phyloP scores from a whole-genome alignment of 2,113 vertebrate genomes.

The Connochaetes taurinus region DNA sequence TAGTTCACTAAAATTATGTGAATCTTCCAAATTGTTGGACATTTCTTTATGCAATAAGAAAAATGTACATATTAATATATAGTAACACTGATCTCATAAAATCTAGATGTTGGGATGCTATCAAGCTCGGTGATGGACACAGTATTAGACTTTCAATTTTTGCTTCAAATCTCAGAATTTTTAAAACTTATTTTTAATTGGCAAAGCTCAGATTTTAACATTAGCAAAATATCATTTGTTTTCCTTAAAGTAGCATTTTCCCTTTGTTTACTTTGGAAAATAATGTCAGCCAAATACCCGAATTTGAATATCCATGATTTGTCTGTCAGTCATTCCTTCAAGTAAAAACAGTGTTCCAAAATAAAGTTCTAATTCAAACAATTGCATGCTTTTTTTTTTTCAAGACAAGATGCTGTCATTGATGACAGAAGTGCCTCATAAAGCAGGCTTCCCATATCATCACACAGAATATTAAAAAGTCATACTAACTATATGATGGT shows the following conservation, averaged over 20 bases:
- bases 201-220: background rate
- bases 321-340: background rate
- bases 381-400: background rate
- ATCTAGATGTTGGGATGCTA: background rate
- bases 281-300: background rate
- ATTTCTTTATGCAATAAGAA: background rate
- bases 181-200: background rate
- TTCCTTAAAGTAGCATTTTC: background rate
- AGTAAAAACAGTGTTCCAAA: background rate
- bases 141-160: constrained; percentile 1
- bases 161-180: background rate
- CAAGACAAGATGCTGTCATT: background rate
- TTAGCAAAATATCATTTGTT: background rate
- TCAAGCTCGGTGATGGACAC: background rate
- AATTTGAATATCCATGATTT: background rate
- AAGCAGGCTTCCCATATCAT: background rate
- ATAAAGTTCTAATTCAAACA: background rate
- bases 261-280: background rate
- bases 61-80: background rate
- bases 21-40: background rate
- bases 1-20: background rate
- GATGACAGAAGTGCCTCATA: background rate
- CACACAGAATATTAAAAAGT: background rate
- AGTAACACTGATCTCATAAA: background rate
- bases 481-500: too few relatives aligned